These are phyloP conservation scores for Lophius americanus DNA, from an alignment of 2,797 vertebrate species.

Conservation along the genomic window DNA sequence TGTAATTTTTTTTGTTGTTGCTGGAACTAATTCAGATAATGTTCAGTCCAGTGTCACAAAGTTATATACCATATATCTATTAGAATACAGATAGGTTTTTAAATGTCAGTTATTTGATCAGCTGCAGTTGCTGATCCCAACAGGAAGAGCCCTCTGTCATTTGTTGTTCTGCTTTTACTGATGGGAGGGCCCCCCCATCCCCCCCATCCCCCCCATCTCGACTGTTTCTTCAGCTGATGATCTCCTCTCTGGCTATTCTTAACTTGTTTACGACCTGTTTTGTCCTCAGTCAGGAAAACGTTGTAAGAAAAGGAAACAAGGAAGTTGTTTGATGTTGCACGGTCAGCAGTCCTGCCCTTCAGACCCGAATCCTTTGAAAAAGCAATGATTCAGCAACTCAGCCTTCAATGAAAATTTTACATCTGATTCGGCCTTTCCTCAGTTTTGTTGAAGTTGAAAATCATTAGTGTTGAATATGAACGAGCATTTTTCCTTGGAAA, in stretches of 20 bases:
- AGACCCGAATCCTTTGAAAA: neutral
- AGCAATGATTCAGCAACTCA: constrained; percentile 6
- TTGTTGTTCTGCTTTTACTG: constrained; percentile 14
- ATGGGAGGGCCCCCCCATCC: neutral
- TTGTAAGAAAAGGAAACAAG: neutral
- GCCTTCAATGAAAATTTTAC: too few species aligned
- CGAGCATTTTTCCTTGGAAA: neutral
- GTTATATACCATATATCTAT: too few species aligned
- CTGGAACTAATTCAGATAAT: too few species aligned
- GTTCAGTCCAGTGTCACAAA: too few species aligned
- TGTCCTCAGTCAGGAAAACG: too few species aligned
- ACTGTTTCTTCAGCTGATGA: constrained; percentile 48
- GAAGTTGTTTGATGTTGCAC: neutral
- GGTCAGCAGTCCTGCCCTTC: neutral
- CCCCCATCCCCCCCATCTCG: rapidly evolving
- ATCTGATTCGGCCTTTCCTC: neutral
- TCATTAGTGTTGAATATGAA: neutral
- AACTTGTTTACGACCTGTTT: neutral
- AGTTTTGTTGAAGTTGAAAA: neutral
- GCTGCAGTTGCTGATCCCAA: constrained; percentile 23
- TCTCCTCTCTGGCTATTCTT: rapidly evolving
- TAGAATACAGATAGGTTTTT: neutral
- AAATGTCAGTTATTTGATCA: constrained; percentile 35
- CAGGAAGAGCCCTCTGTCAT: neutral
- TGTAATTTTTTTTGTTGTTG: too few species aligned